A percentile compares a stretch with the other conserved stretches of the same genome.
phyloP scores from a whole-genome alignment of 1,140 invertebrate species.

The Lethocerus indicus region DNA sequence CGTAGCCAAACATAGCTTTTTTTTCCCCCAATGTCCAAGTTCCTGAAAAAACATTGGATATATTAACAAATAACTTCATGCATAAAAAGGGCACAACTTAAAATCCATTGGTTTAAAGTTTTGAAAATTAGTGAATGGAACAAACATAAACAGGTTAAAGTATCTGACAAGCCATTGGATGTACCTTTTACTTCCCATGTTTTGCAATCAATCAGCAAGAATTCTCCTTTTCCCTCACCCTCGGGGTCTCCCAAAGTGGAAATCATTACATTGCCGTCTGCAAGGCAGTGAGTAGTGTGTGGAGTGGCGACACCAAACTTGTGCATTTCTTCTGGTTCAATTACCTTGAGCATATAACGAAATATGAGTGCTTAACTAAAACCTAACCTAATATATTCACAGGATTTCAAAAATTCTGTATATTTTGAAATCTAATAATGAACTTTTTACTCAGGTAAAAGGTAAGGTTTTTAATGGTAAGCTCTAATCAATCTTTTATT shows the following conservation, averaged over 20 bases:
- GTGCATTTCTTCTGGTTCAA: constrained; percentile 56
- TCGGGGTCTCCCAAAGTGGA: constrained; percentile 75
- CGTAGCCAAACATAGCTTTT: constrained; percentile 52
- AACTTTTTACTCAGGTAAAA: too few relatives aligned
- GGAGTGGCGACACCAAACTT: constrained; percentile 58
- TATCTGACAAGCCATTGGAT: neutral
- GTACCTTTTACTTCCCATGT: constrained; percentile 55
- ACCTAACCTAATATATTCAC: neutral
- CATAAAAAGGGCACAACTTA: neutral
- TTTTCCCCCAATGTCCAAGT: constrained; percentile 28
- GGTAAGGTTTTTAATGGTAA: too few relatives aligned
- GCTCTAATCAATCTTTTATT: too few relatives aligned
- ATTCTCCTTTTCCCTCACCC: constrained; percentile 70
- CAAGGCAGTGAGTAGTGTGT: constrained; percentile 87
- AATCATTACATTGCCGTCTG: constrained; percentile 85
- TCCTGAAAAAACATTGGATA: constrained; percentile 9
- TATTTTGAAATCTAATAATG: too few relatives aligned
- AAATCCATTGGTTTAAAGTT: neutral
- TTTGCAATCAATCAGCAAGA: constrained; percentile 73
- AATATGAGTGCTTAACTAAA: neutral
- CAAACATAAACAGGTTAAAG: neutral
- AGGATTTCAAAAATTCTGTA: too few relatives aligned
- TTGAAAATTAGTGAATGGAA: too few relatives aligned
- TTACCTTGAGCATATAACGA: constrained; percentile 28
- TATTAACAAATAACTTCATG: neutral